Evolutionary conservation across 1,140 invertebrate genomes (phyloP), one percentile per base, ranked within the genome.

Genomic region (Harlomillsia oculata): DNA sequence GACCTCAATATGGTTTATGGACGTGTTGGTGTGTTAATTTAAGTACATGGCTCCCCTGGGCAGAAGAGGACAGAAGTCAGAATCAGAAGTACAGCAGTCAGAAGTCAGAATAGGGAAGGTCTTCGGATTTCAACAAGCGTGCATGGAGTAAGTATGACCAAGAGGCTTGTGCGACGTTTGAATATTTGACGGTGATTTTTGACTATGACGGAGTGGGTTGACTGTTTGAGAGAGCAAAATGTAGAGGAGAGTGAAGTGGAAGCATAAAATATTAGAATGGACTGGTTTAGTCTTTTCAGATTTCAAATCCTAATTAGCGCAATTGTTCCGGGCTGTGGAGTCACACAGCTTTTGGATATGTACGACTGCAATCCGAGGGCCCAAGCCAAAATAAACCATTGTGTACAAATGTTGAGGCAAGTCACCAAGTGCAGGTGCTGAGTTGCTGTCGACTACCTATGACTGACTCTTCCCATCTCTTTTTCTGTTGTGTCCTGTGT

Each of bases 261-360:
- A 52, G 11, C 20, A 39, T 39, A 28, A 51, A 37, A 39, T 39
- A 51, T 34, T 9, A 49, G 34, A 52, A 52, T 52, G 37, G 34
- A 20, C 20, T 23, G 49, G 34, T 36, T 51, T 51, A 23, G 16
- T 51, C 32, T 51, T 51, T 51, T 51, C 34, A 52, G 25, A 52
- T 54, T 59, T 59, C 56, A 59, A 18, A 54, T 59, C 44, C 57
- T 59, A 59, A 59, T 59, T 59, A 59, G 57, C 41, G 18, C 57
- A 34, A 59, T 59, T 59, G 57, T 59, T 54, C 57, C 18, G 51
- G 29, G 41, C 37, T 53, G 28, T 36, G 26, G 16, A 37, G 32
- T 32, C 28, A 32, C 34, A 51, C 20, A 39, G 8, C 32, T 8
- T n/a, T 9, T 8, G 32, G 34, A n/a, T 11, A 36, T 36, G 34